These are phyloP conservation scores for Tortricodes alternella DNA, from an alignment of 2,888 invertebrate genomes.

Conservation along the genomic window DNA sequence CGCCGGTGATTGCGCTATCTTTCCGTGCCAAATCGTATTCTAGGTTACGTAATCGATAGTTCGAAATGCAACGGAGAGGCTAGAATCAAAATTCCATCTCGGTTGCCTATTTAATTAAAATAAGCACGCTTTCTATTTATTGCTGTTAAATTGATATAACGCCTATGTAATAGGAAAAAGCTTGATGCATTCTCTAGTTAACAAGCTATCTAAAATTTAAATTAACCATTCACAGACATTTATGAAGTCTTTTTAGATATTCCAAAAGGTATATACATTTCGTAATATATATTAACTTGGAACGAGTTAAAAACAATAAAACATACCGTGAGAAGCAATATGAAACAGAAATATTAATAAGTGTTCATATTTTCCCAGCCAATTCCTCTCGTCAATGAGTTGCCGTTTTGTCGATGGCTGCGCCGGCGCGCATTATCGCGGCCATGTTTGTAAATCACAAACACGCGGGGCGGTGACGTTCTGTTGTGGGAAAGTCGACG, in stretches of 20 bases:
- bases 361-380: constrained; percentile 49
- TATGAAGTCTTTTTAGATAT: background rate
- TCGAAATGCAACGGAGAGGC: constrained; percentile 21
- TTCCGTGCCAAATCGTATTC: constrained; percentile 9
- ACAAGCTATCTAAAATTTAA: background rate
- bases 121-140: constrained; percentile 30
- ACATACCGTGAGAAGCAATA: constrained; percentile 37
- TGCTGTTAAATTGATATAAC: constrained; percentile 30
- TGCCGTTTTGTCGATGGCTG: constrained; percentile 45
- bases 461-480: constrained; percentile 37
- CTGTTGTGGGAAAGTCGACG: constrained; percentile 35
- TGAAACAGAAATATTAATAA: constrained; percentile 15
- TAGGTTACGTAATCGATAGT: constrained; percentile 19
- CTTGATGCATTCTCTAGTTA: constrained; percentile 19
- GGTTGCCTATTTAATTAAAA: constrained; percentile 29
- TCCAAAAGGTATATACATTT: too few species aligned
- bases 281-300: background rate
- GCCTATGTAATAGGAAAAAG: constrained; percentile 24
- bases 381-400: constrained; percentile 36
- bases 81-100: constrained; percentile 28
- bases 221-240: background rate
- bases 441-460: constrained; percentile 46
- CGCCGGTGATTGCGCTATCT: constrained; percentile 20
- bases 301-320: background rate
- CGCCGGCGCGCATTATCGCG: constrained; percentile 36